Evolutionary conservation across 1,140 invertebrate species (phyloP), one percentile per base, ranked within the genome.

Genomic region (Drosophila sulfurigaster): DNA sequence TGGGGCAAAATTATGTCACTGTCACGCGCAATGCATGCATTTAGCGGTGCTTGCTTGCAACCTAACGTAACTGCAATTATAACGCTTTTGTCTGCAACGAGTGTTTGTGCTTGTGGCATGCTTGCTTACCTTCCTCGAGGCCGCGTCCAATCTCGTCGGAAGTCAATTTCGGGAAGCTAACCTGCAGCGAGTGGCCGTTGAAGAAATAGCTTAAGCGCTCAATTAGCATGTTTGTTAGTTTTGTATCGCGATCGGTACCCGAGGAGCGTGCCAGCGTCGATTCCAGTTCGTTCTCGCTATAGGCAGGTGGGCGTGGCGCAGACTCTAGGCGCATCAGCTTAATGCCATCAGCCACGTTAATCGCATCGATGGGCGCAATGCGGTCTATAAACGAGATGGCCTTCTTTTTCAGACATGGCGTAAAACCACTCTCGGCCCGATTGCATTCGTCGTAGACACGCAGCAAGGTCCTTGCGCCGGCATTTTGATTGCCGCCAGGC

Each of bases 321-420:
- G 72, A 38, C 13, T 94, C 93, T n/a, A 94, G 82, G 56, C 95
- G 94, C 48, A 96, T 94, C 10, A 96, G 93, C 74, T 95, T 95
- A 5, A 95, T 91, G 45, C 95, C 95, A 51, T 96, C 95, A 2
- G 95, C 93, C 8, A 97, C 90, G 0, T 94, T 93, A 16, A 97
- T 93, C 8, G 93, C 94, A 32, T 96, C 95, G 90, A 96, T 95
- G 58, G 95, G 94, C 1, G 95, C 94, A 5, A 96, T 93, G 46
- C 96, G 93, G 68, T 96, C 96, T 63, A 97, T 95, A 81, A 96
- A 96, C 0, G 95, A 93, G 63, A 96, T 95, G 0, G 96, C 96
- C 82, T 96, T 96, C 91, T 96, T 96, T 93, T 96, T 96, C n/a
- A 97, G 91, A 87, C 96, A 97, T 11, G 95, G 94, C 7, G 95